These are phyloP conservation scores for Acrobasis repandana DNA, from an alignment of 2,888 invertebrate species.

Conservation along the genomic window DNA sequence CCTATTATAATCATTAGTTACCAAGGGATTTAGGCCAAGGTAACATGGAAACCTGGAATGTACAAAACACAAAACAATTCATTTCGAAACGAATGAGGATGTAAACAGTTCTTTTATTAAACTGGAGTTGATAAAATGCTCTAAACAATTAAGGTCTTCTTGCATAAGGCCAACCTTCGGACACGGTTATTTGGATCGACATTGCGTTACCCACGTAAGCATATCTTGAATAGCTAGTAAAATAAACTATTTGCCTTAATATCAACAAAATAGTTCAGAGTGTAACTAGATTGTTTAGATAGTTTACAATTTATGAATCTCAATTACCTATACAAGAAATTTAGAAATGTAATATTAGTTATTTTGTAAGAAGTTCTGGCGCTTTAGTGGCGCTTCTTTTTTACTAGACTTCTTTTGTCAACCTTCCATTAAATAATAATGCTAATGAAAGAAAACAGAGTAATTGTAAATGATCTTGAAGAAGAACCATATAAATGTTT, in stretches of 20 bases:
- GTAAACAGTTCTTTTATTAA: conserved; percentile 16
- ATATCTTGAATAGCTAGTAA: conserved; percentile 19
- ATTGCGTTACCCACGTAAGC: conserved; percentile 22
- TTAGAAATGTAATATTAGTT: too few species aligned
- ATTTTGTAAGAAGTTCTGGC: too few species aligned
- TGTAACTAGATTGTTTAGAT: background rate
- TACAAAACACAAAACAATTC: conserved; percentile 12
- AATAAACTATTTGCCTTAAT: conserved; percentile 18
- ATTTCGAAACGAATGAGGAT: conserved; percentile 20
- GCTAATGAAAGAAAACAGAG: background rate
- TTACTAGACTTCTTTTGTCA: too few species aligned
- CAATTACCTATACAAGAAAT: too few species aligned
- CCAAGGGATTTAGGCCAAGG: conserved; percentile 11
- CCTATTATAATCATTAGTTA: background rate
- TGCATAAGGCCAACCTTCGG: conserved; percentile 28
- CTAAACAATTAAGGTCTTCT: conserved; percentile 30
- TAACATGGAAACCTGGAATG: conserved; percentile 12
- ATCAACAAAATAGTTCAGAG: conserved; percentile 12
- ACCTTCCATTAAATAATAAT: background rate
- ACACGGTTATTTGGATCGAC: too few species aligned
- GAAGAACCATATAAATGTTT: too few species aligned
- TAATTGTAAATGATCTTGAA: background rate
- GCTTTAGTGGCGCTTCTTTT: too few species aligned
- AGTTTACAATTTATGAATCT: too few species aligned
- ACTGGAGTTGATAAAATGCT: conserved; percentile 16